phyloP scores from a whole-genome alignment of 1,140 invertebrate species.

The Halyomorpha halys region DNA sequence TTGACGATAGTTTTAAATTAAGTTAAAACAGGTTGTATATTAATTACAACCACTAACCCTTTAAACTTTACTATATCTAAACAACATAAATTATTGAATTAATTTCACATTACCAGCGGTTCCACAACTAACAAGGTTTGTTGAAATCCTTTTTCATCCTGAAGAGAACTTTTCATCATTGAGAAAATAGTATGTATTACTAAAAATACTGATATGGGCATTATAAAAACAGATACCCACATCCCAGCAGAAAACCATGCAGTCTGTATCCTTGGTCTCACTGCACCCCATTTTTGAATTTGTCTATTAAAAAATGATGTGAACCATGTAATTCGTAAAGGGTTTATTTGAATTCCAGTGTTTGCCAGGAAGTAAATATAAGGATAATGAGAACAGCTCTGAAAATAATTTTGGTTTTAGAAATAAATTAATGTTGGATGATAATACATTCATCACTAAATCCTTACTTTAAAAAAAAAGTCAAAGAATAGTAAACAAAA shows the following conservation, averaged over 20 bases:
- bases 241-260: constrained; percentile 45
- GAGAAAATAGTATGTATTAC: constrained; percentile 28
- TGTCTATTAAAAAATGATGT: constrained; percentile 63
- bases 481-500: constrained; percentile 30
- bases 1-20: too few relatives aligned
- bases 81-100: neutral
- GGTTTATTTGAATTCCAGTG: constrained; percentile 57
- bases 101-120: constrained; percentile 34
- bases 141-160: constrained; percentile 21
- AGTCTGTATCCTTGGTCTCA: constrained; percentile 48
- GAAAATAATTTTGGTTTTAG: constrained; percentile 36
- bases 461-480: constrained; percentile 30
- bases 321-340: constrained; percentile 61
- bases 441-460: neutral
- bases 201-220: constrained; percentile 31
- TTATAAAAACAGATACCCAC: constrained; percentile 31
- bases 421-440: neutral
- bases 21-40: too few relatives aligned
- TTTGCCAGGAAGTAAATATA: constrained; percentile 64
- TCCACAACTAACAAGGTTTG: constrained; percentile 32
- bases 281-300: constrained; percentile 60
- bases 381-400: constrained; percentile 70
- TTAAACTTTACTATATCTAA: too few relatives aligned
- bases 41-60: too few relatives aligned
- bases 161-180: constrained; percentile 23